Percentiles rank a stretch among this genome's conserved stretches.
Evolutionary conservation across 2,888 invertebrate species (phyloP).

Genomic region (Matsumyia berberina): DNA sequence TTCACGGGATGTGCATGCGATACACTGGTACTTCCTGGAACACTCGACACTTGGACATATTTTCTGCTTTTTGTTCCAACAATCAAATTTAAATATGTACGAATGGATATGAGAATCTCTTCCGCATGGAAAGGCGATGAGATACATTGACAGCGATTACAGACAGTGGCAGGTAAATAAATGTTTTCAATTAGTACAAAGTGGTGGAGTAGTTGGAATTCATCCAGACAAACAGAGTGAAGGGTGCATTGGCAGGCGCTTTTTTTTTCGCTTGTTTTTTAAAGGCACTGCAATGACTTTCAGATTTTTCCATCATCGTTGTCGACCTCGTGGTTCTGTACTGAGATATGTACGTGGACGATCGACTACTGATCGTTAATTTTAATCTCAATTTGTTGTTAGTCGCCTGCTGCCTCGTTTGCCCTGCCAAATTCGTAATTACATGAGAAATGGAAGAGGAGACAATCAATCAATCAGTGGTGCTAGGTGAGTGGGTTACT

Average conservation of each 20-base stretch:
- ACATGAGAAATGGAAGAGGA: slow-evolving; percentile 19
- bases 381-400: slow-evolving; percentile 11
- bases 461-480: slow-evolving; percentile 13
- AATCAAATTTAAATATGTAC: slow-evolving; percentile 61
- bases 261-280: neutral
- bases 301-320: slow-evolving; percentile 8
- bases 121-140: slow-evolving; percentile 69
- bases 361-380: slow-evolving; percentile 24
- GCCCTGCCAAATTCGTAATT: slow-evolving; percentile 25
- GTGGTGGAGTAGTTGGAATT: neutral
- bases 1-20: slow-evolving; percentile 63
- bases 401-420: neutral
- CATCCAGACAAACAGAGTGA: slow-evolving; percentile 19
- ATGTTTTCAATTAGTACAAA: slow-evolving; percentile 31
- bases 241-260: slow-evolving; percentile 14
- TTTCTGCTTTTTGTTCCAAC: neutral
- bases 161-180: slow-evolving; percentile 25
- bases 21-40: slow-evolving; percentile 55
- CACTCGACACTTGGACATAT: slow-evolving; percentile 64
- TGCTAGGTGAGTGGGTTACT: slow-evolving; percentile 9
- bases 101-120: slow-evolving; percentile 46
- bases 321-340: slow-evolving; percentile 36
- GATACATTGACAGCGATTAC: slow-evolving; percentile 43
- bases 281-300: slow-evolving; percentile 26
- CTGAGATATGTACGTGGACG: slow-evolving; percentile 21